phyloP scores from a whole-genome alignment of 2,113 vertebrate species.

The Phylloscopus trochilus region DNA sequence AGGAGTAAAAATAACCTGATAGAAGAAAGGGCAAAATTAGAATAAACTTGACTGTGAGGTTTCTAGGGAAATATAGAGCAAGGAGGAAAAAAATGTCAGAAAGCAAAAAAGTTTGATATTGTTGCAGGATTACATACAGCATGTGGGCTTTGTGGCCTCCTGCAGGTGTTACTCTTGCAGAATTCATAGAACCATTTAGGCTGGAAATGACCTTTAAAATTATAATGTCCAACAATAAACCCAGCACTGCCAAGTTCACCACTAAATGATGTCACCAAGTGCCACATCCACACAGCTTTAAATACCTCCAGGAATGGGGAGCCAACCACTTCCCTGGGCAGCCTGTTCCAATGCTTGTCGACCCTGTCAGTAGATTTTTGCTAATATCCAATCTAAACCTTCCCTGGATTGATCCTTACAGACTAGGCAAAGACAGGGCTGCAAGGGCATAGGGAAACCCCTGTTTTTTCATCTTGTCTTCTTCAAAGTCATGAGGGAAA shows the following conservation, averaged over 20 bases:
- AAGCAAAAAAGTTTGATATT: neutral
- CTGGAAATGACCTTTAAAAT: neutral
- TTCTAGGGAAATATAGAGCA: neutral
- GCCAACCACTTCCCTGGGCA: neutral
- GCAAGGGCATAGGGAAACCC: neutral
- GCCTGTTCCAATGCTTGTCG: neutral
- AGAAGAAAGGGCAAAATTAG: constrained; percentile 4
- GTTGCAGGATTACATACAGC: neutral
- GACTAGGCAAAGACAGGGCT: neutral
- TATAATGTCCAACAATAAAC: neutral
- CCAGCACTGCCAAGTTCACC: neutral
- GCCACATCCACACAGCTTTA: neutral
- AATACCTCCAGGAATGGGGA: neutral
- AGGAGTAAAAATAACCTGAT: constrained; percentile 34
- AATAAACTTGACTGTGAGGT: neutral
- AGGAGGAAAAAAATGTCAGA: neutral
- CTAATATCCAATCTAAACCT: neutral
- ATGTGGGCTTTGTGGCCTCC: neutral
- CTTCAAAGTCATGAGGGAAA: neutral
- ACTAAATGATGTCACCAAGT: neutral
- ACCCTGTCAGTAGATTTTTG: neutral
- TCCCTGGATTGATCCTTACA: neutral
- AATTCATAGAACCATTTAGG: neutral
- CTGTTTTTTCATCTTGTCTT: neutral
- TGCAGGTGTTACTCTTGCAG: neutral